Evolutionary conservation across 2,113 vertebrate genomes (phyloP).

Genomic region (Melanotaenia duboulayi): DNA sequence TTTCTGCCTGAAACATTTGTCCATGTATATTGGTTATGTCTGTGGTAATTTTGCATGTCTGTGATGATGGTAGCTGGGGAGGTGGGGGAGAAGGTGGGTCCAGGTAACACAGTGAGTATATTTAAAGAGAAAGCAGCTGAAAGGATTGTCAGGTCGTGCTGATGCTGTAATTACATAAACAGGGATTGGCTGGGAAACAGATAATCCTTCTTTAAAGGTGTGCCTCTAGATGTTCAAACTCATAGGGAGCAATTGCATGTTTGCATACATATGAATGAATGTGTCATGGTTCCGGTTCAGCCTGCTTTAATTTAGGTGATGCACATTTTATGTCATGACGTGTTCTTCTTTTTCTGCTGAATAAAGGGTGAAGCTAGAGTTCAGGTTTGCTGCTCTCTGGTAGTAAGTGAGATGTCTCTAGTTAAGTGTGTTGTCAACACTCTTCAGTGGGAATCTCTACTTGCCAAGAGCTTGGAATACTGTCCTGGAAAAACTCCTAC

Average conservation of each 20-base stretch:
- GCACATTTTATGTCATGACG: too few relatives aligned
- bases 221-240: constrained; percentile 22
- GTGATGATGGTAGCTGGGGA: background rate
- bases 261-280: constrained; percentile 7
- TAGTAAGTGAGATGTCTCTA: constrained; percentile 51
- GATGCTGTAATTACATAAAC: constrained; percentile 9
- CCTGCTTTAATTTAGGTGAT: background rate
- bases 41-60: background rate
- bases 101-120: constrained; percentile 5
- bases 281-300: constrained; percentile 18
- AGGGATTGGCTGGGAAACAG: constrained; percentile 58
- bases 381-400: constrained; percentile 14
- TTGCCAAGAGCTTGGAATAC: constrained; percentile 65
- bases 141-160: background rate
- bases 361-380: constrained; percentile 26
- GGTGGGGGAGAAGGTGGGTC: background rate
- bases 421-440: constrained; percentile 71
- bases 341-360: background rate
- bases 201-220: constrained; percentile 52
- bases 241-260: background rate
- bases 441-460: constrained; percentile 53
- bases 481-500: constrained; percentile 49
- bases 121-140: constrained; percentile 7
- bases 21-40: background rate
- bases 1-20: background rate